phyloP scores from a whole-genome alignment of 1,140 invertebrate species.

The Leptopilina boulardi region DNA sequence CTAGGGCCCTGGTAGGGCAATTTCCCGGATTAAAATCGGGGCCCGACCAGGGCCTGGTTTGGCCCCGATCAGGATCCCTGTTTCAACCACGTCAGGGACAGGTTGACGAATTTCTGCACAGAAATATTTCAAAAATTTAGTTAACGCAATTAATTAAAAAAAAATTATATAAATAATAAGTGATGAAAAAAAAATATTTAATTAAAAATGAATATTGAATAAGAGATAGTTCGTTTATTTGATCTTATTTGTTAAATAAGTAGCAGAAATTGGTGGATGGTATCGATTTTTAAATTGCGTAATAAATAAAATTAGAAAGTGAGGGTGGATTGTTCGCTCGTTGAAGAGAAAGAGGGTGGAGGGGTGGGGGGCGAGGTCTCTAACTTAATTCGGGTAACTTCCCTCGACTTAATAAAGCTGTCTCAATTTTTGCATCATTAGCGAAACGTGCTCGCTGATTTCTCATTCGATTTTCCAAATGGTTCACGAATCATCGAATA shows the following conservation, averaged over 20 bases:
- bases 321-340: slow-evolving; percentile 64
- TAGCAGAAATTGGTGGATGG: slow-evolving; percentile 48
- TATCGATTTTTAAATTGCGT: slow-evolving; percentile 75
- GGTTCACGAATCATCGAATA: not conserved
- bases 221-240: slow-evolving; percentile 37
- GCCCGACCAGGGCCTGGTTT: too few species aligned
- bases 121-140: too few species aligned
- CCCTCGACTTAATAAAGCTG: slow-evolving; percentile 72
- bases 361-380: slow-evolving; percentile 56
- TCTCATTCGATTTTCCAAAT: slow-evolving; percentile 63
- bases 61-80: too few species aligned
- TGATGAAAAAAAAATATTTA: not conserved
- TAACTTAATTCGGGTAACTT: slow-evolving; percentile 72
- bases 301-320: slow-evolving; percentile 74
- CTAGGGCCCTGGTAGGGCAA: too few species aligned
- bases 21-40: too few species aligned
- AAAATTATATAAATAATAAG: not conserved
- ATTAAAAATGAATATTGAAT: slow-evolving; percentile 6
- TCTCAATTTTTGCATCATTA: slow-evolving; percentile 74
- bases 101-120: too few species aligned
- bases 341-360: too few species aligned
- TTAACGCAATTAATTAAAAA: not conserved
- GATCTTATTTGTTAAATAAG: slow-evolving; percentile 59
- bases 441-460: slow-evolving; percentile 63
- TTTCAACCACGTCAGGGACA: too few species aligned